Conservation (phyloP, 2,888 invertebrate species). For the Liodrosophila aerea region DNA sequence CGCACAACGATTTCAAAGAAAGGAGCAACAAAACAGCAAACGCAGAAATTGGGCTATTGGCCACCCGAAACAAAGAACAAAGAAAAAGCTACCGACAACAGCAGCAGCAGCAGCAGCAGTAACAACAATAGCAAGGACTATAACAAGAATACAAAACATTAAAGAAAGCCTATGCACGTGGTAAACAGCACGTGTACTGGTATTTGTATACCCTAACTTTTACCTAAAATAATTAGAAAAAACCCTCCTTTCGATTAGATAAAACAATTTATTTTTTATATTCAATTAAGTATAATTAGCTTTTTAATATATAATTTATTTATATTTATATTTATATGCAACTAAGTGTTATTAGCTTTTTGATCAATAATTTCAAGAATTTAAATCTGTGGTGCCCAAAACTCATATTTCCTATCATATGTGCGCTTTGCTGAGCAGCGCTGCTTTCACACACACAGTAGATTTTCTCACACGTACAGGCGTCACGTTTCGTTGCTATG, state of each 20-base stretch:
- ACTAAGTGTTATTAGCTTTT: too few relatives aligned
- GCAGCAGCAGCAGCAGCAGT: conserved; percentile 13
- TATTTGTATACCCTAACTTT: conserved; percentile 13
- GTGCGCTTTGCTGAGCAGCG: too few relatives aligned
- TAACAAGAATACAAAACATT: conserved; percentile 11
- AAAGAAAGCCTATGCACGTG: conserved; percentile 5
- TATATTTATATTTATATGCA: background rate
- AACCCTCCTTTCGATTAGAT: too few relatives aligned
- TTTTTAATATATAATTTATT: background rate
- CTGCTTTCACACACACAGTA: too few relatives aligned
- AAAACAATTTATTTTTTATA: too few relatives aligned
- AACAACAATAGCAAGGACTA: conserved; percentile 18
- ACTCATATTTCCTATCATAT: too few relatives aligned
- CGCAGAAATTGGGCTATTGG: conserved; percentile 61
- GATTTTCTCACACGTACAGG: too few relatives aligned
- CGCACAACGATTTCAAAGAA: conserved; percentile 21
- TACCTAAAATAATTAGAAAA: background rate
- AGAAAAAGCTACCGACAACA: conserved; percentile 17
- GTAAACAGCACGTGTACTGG: background rate
- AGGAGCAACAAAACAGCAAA: conserved; percentile 43
- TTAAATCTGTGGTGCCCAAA: too few relatives aligned
- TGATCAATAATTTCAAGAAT: too few relatives aligned
- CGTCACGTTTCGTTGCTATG: too few relatives aligned
- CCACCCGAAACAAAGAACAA: conserved; percentile 46
- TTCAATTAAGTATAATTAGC: too few relatives aligned